Evolutionary conservation across 2,888 invertebrate genomes (phyloP).

Genomic region (Gisinianus flammeolus): DNA sequence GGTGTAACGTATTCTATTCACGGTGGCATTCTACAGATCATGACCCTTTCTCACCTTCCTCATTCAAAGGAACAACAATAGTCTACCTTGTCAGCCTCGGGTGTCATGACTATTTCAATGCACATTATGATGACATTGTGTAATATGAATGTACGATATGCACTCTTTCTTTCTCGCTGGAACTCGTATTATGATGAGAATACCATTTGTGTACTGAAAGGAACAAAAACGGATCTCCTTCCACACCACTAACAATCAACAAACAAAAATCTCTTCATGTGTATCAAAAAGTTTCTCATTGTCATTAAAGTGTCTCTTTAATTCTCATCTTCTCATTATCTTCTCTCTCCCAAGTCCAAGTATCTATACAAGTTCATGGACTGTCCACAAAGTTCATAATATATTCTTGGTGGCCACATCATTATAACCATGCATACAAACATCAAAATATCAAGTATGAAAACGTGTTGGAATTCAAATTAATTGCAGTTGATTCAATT

Average conservation of each 20-base stretch:
- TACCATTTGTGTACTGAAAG: neutral
- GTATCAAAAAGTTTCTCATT: too few relatives aligned
- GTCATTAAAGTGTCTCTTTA: too few relatives aligned
- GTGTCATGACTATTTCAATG: conserved; percentile 14
- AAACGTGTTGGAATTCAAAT: too few relatives aligned
- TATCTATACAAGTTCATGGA: too few relatives aligned
- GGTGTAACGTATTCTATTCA: conserved; percentile 40
- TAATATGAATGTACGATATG: neutral
- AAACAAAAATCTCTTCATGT: neutral
- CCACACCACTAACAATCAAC: neutral
- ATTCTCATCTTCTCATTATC: too few relatives aligned
- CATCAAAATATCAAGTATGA: too few relatives aligned
- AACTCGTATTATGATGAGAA: too few relatives aligned
- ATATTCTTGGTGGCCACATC: too few relatives aligned
- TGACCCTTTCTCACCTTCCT: conserved; percentile 41
- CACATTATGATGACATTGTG: neutral
- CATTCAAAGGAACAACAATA: conserved; percentile 14
- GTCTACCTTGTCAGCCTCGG: conserved; percentile 8
- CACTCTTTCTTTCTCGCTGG: neutral
- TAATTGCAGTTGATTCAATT: too few relatives aligned
- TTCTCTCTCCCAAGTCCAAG: too few relatives aligned
- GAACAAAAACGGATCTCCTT: neutral
- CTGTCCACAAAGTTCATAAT: too few relatives aligned
- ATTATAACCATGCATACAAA: too few relatives aligned
- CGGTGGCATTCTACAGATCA: conserved; percentile 39